phyloP scores from a whole-genome alignment of 2,888 invertebrate species.

The Cremastobaeus sp. region DNA sequence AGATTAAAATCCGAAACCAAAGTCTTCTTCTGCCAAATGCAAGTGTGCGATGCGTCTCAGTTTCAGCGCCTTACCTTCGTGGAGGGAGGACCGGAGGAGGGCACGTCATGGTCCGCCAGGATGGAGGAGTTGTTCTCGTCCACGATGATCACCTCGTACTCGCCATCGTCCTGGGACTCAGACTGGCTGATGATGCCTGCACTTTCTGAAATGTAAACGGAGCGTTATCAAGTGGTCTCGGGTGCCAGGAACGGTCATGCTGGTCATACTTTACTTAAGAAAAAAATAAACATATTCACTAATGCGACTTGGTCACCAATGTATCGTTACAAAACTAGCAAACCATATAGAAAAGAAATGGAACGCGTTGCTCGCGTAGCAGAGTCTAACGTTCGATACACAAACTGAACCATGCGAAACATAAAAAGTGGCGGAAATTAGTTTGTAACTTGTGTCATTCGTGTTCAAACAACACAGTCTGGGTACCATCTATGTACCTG shows the following conservation, averaged over 20 bases:
- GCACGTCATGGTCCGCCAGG: constrained; percentile 88
- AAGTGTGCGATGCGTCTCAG: neutral
- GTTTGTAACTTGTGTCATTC: constrained; percentile 14
- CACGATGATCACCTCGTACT: constrained; percentile 93
- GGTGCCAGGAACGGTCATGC: constrained; percentile 8
- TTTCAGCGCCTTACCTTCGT: constrained; percentile 91
- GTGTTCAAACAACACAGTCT: constrained; percentile 8
- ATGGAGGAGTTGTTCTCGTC: constrained; percentile 92
- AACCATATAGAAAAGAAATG: constrained; percentile 8
- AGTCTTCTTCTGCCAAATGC: neutral
- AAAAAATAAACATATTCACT: constrained; percentile 33
- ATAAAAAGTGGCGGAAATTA: constrained; percentile 25
- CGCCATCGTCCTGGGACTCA: constrained; percentile 85
- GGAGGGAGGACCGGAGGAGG: constrained; percentile 86
- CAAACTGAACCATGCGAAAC: constrained; percentile 42
- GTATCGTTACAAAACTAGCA: constrained; percentile 56
- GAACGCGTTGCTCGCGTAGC: too few relatives aligned
- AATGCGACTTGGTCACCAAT: constrained; percentile 45
- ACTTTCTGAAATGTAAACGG: constrained; percentile 68
- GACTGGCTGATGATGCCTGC: constrained; percentile 76
- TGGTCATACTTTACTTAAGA: neutral
- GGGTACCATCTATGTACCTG: constrained; percentile 9
- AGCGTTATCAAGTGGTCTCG: constrained; percentile 8
- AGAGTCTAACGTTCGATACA: constrained; percentile 12
- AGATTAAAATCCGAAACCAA: neutral